Percentiles rank a stretch among this genome's conserved stretches.
phyloP scores from a whole-genome alignment of 2,888 invertebrate genomes.

The Alloplasta piceator region DNA sequence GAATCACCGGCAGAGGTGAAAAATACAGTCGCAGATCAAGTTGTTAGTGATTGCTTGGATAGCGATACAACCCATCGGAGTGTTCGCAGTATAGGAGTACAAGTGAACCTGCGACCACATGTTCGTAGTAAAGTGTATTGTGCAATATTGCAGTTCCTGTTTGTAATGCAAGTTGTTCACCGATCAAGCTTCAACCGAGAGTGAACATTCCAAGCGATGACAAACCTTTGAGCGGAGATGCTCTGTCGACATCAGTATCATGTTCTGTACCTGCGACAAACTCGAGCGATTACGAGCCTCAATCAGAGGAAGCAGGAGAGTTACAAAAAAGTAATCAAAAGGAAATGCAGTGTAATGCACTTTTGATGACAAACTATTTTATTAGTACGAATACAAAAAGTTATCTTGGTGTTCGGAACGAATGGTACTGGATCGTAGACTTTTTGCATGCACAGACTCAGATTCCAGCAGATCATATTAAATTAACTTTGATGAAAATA shows the following conservation, averaged over 20 bases:
- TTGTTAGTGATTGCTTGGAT: not conserved
- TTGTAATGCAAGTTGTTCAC: conserved; percentile 18
- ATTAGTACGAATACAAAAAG: conserved; percentile 38
- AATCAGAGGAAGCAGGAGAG: conserved; percentile 1
- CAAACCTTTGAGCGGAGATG: conserved; percentile 9
- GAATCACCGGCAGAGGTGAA: not conserved
- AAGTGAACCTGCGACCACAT: conserved; percentile 7
- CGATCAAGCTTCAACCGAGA: not conserved
- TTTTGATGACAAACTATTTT: conserved; percentile 38
- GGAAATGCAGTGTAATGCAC: conserved; percentile 3
- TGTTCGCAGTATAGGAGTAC: not conserved
- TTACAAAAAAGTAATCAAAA: not conserved
- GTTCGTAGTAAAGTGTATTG: not conserved
- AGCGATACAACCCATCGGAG: not conserved
- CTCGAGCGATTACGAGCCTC: conserved; percentile 16
- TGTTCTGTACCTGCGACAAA: not conserved
- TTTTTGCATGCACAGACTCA: conserved; percentile 14
- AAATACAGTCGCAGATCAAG: not conserved
- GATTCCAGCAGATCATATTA: conserved; percentile 26
- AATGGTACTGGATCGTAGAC: conserved; percentile 47
- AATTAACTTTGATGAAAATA: conserved; percentile 57
- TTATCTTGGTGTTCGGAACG: conserved; percentile 42
- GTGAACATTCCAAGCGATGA: not conserved
- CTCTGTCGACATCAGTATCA: not conserved
- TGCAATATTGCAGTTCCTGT: conserved; percentile 10